Base-by-base conservation (phyloP, 1,140 invertebrate genomes). In the Platyscapa corneri region DNA sequence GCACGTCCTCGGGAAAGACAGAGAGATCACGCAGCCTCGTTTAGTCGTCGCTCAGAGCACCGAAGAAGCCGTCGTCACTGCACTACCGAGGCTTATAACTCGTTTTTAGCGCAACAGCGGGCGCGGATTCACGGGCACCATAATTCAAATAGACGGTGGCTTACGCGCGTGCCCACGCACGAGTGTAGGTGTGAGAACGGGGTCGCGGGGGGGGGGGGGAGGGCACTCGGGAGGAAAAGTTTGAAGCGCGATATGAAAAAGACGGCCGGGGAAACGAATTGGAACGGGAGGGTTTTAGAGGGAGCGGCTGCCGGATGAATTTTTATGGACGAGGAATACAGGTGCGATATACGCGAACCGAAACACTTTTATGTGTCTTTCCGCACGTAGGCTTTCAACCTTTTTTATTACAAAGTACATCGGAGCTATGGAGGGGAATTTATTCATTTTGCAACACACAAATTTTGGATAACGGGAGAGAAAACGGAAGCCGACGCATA, bases 201-300 rank as follows among this genome's bases (percentile, higher is more conserved):
- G 7, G 49, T 7, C 18, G 49, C 49, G 49, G 18, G n/a, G n/a
- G 49, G 18, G 18, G 2, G 49, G 49, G 49, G 18, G 49, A 20
- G 12, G 30, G 30, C 65, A 30, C 23, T 16, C 30, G 65, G 1
- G 30, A 67, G 65, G 65, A 37, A 74, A 74, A 74, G 39, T 42
- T 74, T 32, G 56, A 78, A 37, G n/a, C 49, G 30, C 49, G 32
- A 78, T 78, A 60, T 78, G 76, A 37, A 77, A 32, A 77, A 30
- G 46, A 37, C 70, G 37, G 23, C 39, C 34, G 70, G 37, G 18
- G n/a, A 75, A 14, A 46, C 27, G 72, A 75, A 75, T 46, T 46
- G 27, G 72, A 46, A 46, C 34, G 37, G 70, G 39, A 72, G 27
- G 18, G 23, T 39, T 74, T 42, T 74, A 74, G 18, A 32, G 39